These are phyloP conservation scores for Struthio camelus DNA, from an alignment of 2,113 vertebrate species.

Conservation along the genomic window DNA sequence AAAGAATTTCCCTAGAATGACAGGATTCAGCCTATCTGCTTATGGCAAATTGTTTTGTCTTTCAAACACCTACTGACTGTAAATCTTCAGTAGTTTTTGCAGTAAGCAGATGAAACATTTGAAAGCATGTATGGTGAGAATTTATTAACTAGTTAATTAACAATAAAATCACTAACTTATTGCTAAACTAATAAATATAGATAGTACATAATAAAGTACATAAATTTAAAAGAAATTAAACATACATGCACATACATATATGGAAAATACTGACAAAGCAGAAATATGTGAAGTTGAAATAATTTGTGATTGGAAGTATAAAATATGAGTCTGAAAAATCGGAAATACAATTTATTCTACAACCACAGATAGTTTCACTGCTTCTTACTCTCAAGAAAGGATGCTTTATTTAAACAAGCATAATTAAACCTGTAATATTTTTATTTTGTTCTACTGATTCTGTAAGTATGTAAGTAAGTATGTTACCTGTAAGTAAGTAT, in stretches of 20 bases:
- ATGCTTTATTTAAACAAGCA: slow-evolving; percentile 1
- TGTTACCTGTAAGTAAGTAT: slow-evolving; percentile 19
- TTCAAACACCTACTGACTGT: neutral
- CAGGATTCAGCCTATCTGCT: neutral
- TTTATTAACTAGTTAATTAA: neutral
- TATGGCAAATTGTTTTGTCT: neutral
- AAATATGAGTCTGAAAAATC: neutral
- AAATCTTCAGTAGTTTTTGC: neutral
- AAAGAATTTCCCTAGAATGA: neutral
- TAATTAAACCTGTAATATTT: neutral
- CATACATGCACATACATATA: neutral
- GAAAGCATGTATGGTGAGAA: neutral
- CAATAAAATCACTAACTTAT: neutral
- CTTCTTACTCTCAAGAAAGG: neutral
- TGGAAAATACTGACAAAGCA: neutral
- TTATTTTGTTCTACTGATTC: slow-evolving; percentile 12
- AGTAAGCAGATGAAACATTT: neutral
- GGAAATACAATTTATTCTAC: neutral
- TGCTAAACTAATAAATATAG: neutral
- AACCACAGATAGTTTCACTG: neutral
- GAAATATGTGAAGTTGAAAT: neutral
- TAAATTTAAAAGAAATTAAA: neutral
- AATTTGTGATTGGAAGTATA: neutral
- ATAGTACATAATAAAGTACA: neutral
- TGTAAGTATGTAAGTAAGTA: neutral